Percentiles rank a stretch among this genome's conserved stretches.
Conservation (phyloP, 92 coral and sea anemone genomes). For the Epizoanthus rinbou region DNA sequence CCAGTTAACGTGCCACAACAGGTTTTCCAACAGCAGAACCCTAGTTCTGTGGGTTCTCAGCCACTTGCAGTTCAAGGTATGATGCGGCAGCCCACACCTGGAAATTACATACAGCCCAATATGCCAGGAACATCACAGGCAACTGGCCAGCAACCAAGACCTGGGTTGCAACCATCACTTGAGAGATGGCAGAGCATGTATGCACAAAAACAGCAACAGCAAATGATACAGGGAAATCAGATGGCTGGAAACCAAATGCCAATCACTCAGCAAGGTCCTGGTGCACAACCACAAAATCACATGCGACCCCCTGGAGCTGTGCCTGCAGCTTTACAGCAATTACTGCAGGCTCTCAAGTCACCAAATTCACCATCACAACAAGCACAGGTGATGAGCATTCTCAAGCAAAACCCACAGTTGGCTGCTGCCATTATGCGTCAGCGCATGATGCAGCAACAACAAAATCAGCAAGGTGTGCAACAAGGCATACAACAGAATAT, state of each 20-base stretch:
- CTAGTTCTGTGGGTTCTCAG: slow-evolving; percentile 57
- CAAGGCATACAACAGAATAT: slow-evolving; percentile 69
- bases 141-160: slow-evolving; percentile 51
- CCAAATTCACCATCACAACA: slow-evolving; percentile 74
- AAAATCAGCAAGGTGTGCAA: slow-evolving; percentile 54
- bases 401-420: slow-evolving; percentile 89
- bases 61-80: slow-evolving; percentile 59
- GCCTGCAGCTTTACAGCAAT: slow-evolving; percentile 68
- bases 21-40: slow-evolving; percentile 52
- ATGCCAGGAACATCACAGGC: slow-evolving; percentile 64
- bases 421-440: slow-evolving; percentile 82
- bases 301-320: slow-evolving; percentile 54
- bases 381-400: slow-evolving; percentile 88
- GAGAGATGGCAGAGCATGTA: slow-evolving; percentile 44
- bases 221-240: slow-evolving; percentile 63
- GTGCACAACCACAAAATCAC: slow-evolving; percentile 58
- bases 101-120: slow-evolving; percentile 59
- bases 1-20: slow-evolving; percentile 57
- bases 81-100: slow-evolving; percentile 76
- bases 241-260: slow-evolving; percentile 59
- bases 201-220: slow-evolving; percentile 43
- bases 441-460: slow-evolving; percentile 70
- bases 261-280: slow-evolving; percentile 51
- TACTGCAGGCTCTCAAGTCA: slow-evolving; percentile 69
- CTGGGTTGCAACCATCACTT: slow-evolving; percentile 43